Conservation (phyloP, 2,113 vertebrate genomes). For the Hypomesus transpacificus region DNA sequence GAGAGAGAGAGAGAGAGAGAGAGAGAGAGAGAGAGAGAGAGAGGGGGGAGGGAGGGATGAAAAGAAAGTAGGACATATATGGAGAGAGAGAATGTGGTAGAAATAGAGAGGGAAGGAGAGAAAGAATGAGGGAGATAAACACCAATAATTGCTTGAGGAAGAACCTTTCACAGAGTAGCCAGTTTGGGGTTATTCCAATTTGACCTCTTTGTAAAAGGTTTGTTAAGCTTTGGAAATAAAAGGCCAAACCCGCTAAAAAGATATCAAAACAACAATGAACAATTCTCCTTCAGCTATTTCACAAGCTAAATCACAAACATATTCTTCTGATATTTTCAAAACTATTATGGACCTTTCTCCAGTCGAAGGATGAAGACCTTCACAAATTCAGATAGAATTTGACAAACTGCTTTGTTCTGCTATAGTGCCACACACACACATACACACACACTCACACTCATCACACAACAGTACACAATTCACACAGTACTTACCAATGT, state of each 20-base stretch:
- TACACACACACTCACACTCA: background rate
- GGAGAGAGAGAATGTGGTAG: background rate
- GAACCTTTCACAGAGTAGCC: background rate
- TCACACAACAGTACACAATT: background rate
- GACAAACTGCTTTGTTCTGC: too few relatives aligned
- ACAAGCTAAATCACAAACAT: too few relatives aligned
- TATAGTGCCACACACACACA: too few relatives aligned
- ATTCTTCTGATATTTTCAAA: too few relatives aligned
- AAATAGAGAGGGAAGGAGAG: background rate
- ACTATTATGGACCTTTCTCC: too few relatives aligned
- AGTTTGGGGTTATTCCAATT: slow-evolving; percentile 22
- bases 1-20: background rate
- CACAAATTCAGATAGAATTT: too few relatives aligned
- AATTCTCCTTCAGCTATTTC: too few relatives aligned
- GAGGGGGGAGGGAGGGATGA: background rate
- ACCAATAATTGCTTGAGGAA: slow-evolving; percentile 9
- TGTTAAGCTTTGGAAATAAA: background rate
- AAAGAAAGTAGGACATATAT: background rate
- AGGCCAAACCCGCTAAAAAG: background rate
- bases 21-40: background rate
- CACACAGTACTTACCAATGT: too few relatives aligned
- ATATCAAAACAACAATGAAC: too few relatives aligned
- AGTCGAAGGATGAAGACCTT: too few relatives aligned
- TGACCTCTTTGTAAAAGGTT: slow-evolving; percentile 12
- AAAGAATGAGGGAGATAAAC: background rate